Conservation (phyloP, 2,888 invertebrate genomes). For the Augiades crinisus region DNA sequence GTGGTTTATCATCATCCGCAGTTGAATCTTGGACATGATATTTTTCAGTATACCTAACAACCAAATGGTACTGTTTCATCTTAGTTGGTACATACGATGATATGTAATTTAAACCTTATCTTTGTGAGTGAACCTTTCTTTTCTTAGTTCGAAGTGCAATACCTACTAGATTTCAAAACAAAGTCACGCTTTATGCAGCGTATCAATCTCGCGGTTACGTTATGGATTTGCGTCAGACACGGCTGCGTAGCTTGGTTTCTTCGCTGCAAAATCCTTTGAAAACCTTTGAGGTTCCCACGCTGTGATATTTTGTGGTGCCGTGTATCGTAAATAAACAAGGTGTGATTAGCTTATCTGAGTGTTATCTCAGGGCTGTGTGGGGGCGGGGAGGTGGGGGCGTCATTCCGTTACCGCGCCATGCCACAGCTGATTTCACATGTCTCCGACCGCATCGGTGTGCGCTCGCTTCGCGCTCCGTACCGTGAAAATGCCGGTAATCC, state of each 20-base stretch:
- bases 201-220: constrained; percentile 22
- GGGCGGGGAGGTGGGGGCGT: constrained; percentile 41
- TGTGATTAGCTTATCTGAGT: constrained; percentile 54
- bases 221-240: constrained; percentile 23
- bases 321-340: constrained; percentile 57
- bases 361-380: constrained; percentile 46
- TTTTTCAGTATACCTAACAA: no score
- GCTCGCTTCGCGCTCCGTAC: constrained; percentile 46
- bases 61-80: no score
- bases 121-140: constrained; percentile 45
- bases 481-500: constrained; percentile 60
- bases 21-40: no score
- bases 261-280: constrained; percentile 4
- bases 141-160: constrained; percentile 23
- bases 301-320: constrained; percentile 31
- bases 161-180: constrained; percentile 38
- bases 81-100: no score
- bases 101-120: no score
- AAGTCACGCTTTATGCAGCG: constrained; percentile 36
- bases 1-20: no score
- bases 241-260: neutral
- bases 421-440: constrained; percentile 79
- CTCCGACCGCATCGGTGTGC: constrained; percentile 50
- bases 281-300: constrained; percentile 32
- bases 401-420: constrained; percentile 48